phyloP scores from a whole-genome alignment of 2,888 invertebrate species.

The Digitonthophagus gazella region DNA sequence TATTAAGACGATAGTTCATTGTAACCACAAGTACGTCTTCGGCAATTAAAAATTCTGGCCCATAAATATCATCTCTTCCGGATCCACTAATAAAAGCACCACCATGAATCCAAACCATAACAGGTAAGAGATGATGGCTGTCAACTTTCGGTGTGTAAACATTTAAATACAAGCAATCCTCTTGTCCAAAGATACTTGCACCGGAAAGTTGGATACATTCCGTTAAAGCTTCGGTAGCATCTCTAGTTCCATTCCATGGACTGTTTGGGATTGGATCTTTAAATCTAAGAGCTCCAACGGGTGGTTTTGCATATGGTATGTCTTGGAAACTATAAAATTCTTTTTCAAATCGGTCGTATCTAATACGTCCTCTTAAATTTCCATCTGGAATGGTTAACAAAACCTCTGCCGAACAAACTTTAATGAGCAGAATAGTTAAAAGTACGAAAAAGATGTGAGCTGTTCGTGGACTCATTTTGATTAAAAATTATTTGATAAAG shows the following conservation, averaged over 20 bases:
- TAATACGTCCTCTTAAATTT: not conserved
- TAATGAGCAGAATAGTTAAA: too few relatives aligned
- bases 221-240: constrained; percentile 35
- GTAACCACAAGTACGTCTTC: constrained; percentile 46
- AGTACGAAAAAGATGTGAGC: too few relatives aligned
- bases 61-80: constrained; percentile 41
- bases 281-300: constrained; percentile 42
- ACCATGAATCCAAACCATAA: constrained; percentile 52
- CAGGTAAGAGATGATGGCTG: constrained; percentile 26
- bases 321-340: constrained; percentile 44
- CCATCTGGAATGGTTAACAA: not conserved
- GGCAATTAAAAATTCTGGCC: constrained; percentile 46
- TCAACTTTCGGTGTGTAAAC: constrained; percentile 31
- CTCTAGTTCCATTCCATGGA: constrained; percentile 36
- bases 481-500: too few relatives aligned
- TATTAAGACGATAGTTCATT: constrained; percentile 43
- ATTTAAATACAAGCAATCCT: constrained; percentile 37
- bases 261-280: constrained; percentile 31
- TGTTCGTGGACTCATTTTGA: too few relatives aligned
- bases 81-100: constrained; percentile 47
- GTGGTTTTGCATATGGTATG: constrained; percentile 48
- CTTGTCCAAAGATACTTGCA: constrained; percentile 5
- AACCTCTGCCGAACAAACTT: too few relatives aligned
- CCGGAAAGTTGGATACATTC: constrained; percentile 32
- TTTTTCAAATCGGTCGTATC: constrained; percentile 35